Evolutionary conservation across 2,888 invertebrate genomes (phyloP).

Genomic region (Leptura quadrifasciata): DNA sequence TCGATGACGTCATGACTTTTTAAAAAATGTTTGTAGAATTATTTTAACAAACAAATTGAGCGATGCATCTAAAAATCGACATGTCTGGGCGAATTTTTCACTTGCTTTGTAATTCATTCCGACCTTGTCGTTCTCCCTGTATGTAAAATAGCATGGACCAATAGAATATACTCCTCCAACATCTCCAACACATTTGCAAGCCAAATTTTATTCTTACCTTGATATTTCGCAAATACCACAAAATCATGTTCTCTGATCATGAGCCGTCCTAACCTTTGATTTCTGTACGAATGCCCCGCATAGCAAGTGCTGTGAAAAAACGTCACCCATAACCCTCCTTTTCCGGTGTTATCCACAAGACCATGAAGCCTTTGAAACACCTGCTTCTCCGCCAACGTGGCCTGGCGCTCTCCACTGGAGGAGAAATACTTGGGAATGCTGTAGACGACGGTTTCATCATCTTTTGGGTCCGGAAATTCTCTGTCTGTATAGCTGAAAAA

Average conservation of each 20-base stretch:
- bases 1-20: no score
- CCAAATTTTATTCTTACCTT: no score
- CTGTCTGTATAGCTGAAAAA: constrained; percentile 67
- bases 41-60: no score
- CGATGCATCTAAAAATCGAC: no score
- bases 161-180: no score
- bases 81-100: no score
- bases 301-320: constrained; percentile 70
- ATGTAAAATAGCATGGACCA: no score
- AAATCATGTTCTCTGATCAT: constrained; percentile 71
- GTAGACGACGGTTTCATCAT: constrained; percentile 59
- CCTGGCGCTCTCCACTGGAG: constrained; percentile 66
- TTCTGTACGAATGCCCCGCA: constrained; percentile 68
- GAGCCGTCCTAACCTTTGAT: constrained; percentile 68
- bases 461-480: constrained; percentile 64
- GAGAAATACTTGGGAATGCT: constrained; percentile 66
- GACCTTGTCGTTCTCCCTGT: no score
- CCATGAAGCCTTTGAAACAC: constrained; percentile 64
- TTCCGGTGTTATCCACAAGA: constrained; percentile 45
- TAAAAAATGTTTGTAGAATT: no score
- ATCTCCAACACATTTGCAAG: no score
- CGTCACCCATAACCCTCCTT: constrained; percentile 65
- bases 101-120: no score
- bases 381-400: constrained; percentile 65
- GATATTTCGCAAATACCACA: constrained; percentile 67